These are phyloP conservation scores for Fukomys damarensis DNA, from an alignment of 2,113 vertebrate species.

Conservation along the genomic window DNA sequence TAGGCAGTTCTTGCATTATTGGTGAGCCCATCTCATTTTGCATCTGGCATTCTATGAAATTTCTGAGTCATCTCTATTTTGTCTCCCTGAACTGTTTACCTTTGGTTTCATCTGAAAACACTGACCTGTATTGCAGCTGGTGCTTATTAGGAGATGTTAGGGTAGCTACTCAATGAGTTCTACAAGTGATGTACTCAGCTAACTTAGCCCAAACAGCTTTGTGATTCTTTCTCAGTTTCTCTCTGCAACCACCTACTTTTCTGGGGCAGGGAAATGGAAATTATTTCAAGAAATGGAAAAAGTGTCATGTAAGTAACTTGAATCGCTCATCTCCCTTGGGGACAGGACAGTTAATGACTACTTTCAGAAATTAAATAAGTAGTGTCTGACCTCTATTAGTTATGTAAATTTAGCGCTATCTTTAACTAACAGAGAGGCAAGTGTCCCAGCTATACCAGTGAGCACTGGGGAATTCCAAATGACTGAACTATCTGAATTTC, in stretches of 20 bases:
- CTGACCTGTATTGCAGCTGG: background rate
- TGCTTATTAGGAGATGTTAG: background rate
- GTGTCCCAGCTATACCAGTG: background rate
- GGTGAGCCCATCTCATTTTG: background rate
- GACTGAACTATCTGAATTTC: background rate
- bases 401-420: conserved; percentile 9
- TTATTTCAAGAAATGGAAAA: conserved; percentile 60
- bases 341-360: background rate
- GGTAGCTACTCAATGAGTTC: background rate
- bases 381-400: background rate
- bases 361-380: conserved; percentile 6
- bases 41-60: background rate
- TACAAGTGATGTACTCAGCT: background rate
- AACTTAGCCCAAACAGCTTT: background rate
- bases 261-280: conserved; percentile 52
- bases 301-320: conserved; percentile 32
- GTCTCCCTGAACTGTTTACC: background rate
- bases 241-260: background rate
- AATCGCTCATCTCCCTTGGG: background rate
- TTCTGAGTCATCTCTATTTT: background rate
- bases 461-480: background rate
- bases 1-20: fast-evolving
- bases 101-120: background rate
- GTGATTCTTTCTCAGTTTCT: conserved; percentile 10
- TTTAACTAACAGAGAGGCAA: background rate